These are phyloP conservation scores for Ceratitis capitata DNA, from an alignment of 1,140 invertebrate species.

Conservation along the genomic window DNA sequence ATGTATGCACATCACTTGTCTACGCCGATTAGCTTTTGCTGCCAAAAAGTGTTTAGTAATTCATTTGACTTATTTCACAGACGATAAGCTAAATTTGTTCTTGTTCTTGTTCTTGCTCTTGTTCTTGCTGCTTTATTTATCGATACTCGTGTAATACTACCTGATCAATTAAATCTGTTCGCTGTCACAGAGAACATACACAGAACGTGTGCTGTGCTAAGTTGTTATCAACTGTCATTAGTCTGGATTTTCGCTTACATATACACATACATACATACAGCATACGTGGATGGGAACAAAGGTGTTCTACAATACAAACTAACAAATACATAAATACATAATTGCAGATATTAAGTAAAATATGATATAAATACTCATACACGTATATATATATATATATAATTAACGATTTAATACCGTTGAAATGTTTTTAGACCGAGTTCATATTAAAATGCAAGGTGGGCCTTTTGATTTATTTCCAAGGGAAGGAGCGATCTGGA, in stretches of 20 bases:
- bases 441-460: too few species aligned
- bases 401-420: too few species aligned
- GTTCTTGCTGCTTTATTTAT: neutral
- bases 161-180: slow-evolving; percentile 3
- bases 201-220: neutral
- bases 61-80: slow-evolving; percentile 19
- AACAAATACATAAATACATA: too few species aligned
- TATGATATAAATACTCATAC: too few species aligned
- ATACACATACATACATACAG: neutral
- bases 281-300: neutral
- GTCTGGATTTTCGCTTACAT: neutral
- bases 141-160: slow-evolving; percentile 28
- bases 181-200: neutral
- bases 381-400: too few species aligned
- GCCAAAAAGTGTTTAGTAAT: slow-evolving; percentile 12
- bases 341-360: too few species aligned
- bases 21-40: neutral
- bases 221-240: slow-evolving; percentile 20
- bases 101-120: neutral
- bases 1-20: neutral
- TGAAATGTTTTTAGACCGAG: too few species aligned
- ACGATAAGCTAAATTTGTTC: neutral
- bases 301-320: too few species aligned
- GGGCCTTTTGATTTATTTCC: too few species aligned
- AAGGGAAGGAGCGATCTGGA: too few species aligned